These are phyloP conservation scores for Tenualosa ilisha DNA, from an alignment of 2,797 vertebrate genomes.

Conservation along the genomic window DNA sequence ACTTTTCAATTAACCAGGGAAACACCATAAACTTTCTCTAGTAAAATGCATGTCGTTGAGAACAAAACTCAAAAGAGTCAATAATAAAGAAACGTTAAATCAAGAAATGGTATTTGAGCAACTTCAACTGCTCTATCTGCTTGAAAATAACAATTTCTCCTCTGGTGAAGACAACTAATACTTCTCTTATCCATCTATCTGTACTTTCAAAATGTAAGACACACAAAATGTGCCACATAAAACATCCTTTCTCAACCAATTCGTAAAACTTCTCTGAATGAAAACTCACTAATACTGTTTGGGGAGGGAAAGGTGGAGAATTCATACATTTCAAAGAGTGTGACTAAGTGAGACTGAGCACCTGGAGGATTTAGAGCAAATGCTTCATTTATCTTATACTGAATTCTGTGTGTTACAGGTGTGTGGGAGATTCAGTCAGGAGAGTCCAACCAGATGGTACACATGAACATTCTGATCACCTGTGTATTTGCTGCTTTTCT, in stretches of 20 bases:
- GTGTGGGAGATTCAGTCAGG: constrained; percentile 94
- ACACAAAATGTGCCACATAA: not conserved
- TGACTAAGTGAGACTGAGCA: not conserved
- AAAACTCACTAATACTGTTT: constrained; percentile 45
- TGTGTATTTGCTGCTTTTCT: constrained; percentile 96
- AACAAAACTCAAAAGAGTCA: not conserved
- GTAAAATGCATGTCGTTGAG: not conserved
- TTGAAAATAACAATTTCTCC: constrained; percentile 18
- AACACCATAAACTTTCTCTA: not conserved
- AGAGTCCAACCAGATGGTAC: constrained; percentile 97
- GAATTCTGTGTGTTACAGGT: constrained; percentile 79
- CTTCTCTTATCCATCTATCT: not conserved
- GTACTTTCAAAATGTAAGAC: not conserved
- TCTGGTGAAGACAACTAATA: not conserved
- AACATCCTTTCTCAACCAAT: not conserved
- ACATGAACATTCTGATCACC: constrained; percentile 98
- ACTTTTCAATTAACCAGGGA: not conserved
- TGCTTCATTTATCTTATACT: constrained; percentile 50
- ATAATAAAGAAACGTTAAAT: not conserved
- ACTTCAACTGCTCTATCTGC: not conserved
- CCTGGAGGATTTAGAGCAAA: not conserved
- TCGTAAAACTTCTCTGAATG: not conserved
- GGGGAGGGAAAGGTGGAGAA: constrained; percentile 55
- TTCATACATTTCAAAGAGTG: constrained; percentile 51
- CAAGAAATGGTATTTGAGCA: not conserved